phyloP scores from a whole-genome alignment of 2,888 invertebrate species.

The Trissoscelio sp. region DNA sequence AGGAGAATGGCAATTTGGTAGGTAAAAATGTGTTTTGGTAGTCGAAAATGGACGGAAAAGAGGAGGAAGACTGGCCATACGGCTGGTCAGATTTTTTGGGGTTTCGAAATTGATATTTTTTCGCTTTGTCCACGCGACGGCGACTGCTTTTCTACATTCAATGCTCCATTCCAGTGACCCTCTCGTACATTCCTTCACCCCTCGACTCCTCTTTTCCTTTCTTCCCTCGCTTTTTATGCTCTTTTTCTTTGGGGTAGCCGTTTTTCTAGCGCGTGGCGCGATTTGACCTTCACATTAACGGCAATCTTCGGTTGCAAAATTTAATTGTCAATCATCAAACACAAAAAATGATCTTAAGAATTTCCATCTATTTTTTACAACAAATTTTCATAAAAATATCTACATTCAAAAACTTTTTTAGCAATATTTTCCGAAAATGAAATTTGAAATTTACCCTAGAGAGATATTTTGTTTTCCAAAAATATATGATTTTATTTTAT shows the following conservation, averaged over 20 bases:
- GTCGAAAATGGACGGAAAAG: slow-evolving; percentile 39
- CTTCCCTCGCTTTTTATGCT: slow-evolving; percentile 67
- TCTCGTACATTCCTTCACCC: slow-evolving; percentile 68
- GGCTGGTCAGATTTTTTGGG: slow-evolving; percentile 70
- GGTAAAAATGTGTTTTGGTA: slow-evolving; percentile 48
- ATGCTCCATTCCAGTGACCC: slow-evolving; percentile 72
- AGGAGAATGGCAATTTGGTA: too few species aligned
- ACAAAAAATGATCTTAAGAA: too few species aligned
- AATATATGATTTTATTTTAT: too few species aligned
- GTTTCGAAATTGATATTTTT: slow-evolving; percentile 75
- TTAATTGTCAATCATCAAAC: slow-evolving; percentile 38
- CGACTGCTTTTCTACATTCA: slow-evolving; percentile 76
- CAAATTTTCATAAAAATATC: too few species aligned
- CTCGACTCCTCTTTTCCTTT: slow-evolving; percentile 64
- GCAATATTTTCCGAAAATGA: too few species aligned
- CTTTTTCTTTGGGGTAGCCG: slow-evolving; percentile 61
- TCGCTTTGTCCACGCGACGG: slow-evolving; percentile 68
- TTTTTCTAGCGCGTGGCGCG: slow-evolving; percentile 72
- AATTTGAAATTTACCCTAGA: too few species aligned
- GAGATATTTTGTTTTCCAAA: too few species aligned
- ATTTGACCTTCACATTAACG: slow-evolving; percentile 68
- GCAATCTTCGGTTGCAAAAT: slow-evolving; percentile 31
- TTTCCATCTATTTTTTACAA: too few species aligned
- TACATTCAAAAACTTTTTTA: too few species aligned
- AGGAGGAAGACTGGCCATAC: slow-evolving; percentile 49